phyloP scores from a whole-genome alignment of 1,140 invertebrate species.

The Vollenhovia emeryi region DNA sequence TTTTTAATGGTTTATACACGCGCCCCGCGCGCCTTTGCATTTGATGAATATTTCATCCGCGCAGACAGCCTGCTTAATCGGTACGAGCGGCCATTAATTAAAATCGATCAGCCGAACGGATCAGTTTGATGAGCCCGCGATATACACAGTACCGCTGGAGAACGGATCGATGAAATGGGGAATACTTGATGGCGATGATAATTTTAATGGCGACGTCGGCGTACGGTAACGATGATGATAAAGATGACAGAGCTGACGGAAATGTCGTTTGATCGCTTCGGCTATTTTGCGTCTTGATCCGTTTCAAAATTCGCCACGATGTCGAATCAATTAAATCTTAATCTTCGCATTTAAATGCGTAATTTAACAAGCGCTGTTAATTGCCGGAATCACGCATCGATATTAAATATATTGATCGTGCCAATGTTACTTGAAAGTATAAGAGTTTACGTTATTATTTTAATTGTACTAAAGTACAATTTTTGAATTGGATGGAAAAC shows the following conservation, averaged over 20 bases:
- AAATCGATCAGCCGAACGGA: constrained; percentile 35
- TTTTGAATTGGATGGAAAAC: background rate
- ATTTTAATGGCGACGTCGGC: background rate
- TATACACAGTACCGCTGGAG: background rate
- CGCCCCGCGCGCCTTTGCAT: constrained; percentile 77
- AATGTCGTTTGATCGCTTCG: background rate
- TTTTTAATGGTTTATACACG: constrained; percentile 78
- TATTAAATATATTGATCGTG: background rate
- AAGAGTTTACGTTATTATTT: background rate
- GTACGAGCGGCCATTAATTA: constrained; percentile 64
- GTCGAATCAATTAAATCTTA: background rate
- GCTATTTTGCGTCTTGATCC: background rate
- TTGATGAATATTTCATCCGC: constrained; percentile 81
- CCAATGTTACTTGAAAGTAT: background rate
- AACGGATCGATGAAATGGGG: background rate
- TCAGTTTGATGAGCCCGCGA: constrained; percentile 28
- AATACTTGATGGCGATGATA: constrained; percentile 7
- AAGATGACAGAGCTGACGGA: background rate
- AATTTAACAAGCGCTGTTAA: background rate
- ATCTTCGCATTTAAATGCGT: background rate
- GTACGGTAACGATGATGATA: background rate
- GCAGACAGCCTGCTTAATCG: constrained; percentile 22
- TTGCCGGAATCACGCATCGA: background rate
- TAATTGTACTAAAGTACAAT: background rate
- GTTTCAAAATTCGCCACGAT: background rate